Conservation (phyloP, 2,797 vertebrate genomes). For the Phataginus tricuspis region DNA sequence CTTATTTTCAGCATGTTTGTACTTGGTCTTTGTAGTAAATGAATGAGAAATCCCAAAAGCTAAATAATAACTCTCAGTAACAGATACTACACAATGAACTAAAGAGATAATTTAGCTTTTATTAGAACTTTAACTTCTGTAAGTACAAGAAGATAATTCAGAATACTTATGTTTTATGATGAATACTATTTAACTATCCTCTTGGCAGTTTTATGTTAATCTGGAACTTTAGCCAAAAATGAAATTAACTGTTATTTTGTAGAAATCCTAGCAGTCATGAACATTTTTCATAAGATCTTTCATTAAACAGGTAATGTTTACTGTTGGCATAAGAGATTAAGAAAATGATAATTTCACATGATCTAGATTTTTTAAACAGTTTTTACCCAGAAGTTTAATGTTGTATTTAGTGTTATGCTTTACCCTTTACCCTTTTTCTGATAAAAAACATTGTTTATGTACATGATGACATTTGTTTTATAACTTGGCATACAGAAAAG, state of each 20-base stretch:
- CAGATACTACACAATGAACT: not conserved
- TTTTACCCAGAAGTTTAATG: not conserved
- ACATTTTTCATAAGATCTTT: conserved; percentile 10
- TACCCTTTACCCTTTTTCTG: conserved; percentile 1
- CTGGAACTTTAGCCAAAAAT: conserved; percentile 9
- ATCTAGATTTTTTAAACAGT: not conserved
- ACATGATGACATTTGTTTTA: conserved; percentile 22
- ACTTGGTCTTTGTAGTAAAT: conserved; percentile 14
- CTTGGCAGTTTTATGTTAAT: conserved; percentile 11
- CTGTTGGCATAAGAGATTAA: not conserved
- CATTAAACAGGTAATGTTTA: not conserved
- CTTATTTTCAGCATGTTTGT: conserved; percentile 22
- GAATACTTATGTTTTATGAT: not conserved
- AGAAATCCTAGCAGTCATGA: not conserved
- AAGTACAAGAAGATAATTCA: conserved; percentile 13
- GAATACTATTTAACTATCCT: not conserved
- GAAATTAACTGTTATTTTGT: conserved; percentile 36
- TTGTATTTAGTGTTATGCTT: not conserved
- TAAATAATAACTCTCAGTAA: not conserved
- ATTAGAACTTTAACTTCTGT: conserved; percentile 18
- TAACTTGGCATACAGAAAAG: not conserved
- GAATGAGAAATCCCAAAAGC: not conserved
- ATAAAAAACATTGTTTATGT: not conserved
- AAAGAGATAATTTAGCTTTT: conserved; percentile 3
- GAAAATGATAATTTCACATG: conserved; percentile 12